Base-by-base conservation (phyloP, 2,113 vertebrate genomes). In the Silurus meridionalis region DNA sequence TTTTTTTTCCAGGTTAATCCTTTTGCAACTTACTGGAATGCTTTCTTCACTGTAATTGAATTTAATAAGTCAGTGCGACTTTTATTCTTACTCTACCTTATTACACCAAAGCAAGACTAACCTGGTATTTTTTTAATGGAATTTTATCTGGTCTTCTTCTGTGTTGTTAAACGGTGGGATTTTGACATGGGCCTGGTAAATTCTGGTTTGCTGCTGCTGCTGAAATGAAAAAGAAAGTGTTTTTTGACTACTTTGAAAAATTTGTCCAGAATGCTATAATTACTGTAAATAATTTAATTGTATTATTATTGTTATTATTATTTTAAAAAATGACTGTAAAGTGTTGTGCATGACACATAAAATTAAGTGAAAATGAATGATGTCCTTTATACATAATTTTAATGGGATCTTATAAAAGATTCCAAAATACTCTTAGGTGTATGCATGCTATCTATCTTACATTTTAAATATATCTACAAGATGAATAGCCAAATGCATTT, bases 191-290 rank as follows among this genome's bases (percentile, higher is more conserved):
- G 37, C 37, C 37, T 37, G 37, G 37, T 2, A 2, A 37, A 37
- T 37, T 37, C 37, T 37, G 37, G 37, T 37, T 37, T 37, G 3
- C 14, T 58, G 3, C n/a, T 19, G 13, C n/a, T 17, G 77, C n/a
- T 25, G n/a, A 37, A 58, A 79, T 79, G 37, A 19, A 79, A 79
- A 58, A 79, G 13, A 28, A 79, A 79, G 52, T 53, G 74, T 10
- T 75, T 53, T 52, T 37, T 37, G 10, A 71, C 25, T 37, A 25
- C 10, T 48, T 48, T 72, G 17, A 72, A 72, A 37, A 28, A 48
- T 74, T 74, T 21, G 0, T 72, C 8, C 8, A 53, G 1, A 78
- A 8, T 52, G 23, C 21, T 78, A 52, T 78, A n/a, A 5, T 78
- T 2, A 25, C 52, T n/a, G 21, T 25, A 55, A 5, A 55, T 6